These are phyloP conservation scores for Anguilla megastoma DNA, from an alignment of 2,797 vertebrate species.

Conservation along the genomic window DNA sequence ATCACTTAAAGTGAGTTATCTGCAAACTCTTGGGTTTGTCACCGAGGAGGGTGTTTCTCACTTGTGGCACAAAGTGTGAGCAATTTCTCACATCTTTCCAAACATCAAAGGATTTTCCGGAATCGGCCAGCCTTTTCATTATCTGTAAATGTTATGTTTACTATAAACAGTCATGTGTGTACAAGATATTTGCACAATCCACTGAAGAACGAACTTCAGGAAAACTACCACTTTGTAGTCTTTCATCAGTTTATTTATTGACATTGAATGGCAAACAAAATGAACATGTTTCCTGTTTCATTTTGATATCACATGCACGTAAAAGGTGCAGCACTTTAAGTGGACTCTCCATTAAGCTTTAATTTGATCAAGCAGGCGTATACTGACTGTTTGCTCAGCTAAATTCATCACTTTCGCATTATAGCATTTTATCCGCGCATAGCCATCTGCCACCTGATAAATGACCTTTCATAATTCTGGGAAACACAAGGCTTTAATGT, in stretches of 20 bases:
- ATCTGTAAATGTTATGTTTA: not conserved
- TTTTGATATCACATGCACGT: not conserved
- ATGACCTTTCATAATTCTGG: not conserved
- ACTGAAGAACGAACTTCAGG: not conserved
- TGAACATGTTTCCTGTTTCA: not conserved
- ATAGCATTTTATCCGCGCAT: not conserved
- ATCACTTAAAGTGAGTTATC: conserved; percentile 4
- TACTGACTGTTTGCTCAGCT: not conserved
- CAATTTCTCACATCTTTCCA: not conserved
- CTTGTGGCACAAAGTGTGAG: not conserved
- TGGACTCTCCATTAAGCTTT: not conserved
- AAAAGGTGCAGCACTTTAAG: not conserved
- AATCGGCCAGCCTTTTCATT: not conserved
- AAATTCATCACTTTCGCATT: not conserved
- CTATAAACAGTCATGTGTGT: conserved; percentile 9
- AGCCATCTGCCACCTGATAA: not conserved
- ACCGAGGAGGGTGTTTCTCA: not conserved
- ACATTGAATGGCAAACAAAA: not conserved
- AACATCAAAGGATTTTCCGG: not conserved
- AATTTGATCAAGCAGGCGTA: not conserved
- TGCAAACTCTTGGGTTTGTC: not conserved
- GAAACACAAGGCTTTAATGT: not conserved
- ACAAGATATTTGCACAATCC: not conserved
- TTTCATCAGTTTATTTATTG: not conserved
- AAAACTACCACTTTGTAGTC: not conserved